Conservation (phyloP, 2,888 invertebrate genomes). For the Nephrotoma flavescens region DNA sequence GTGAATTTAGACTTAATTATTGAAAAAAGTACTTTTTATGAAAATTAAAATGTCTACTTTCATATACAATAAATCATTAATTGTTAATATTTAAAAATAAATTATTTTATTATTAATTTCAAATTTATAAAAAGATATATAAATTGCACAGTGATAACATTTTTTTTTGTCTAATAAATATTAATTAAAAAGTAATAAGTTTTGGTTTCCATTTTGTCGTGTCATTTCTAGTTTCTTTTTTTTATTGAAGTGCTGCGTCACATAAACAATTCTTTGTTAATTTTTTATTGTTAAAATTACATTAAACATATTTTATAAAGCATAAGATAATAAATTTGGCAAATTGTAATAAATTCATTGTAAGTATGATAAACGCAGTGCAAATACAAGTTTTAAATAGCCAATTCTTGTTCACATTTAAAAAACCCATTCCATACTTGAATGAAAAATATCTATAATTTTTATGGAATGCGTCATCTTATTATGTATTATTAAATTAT, state of each 20-base stretch:
- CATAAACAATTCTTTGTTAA: neutral
- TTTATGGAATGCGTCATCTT: conserved; percentile 2
- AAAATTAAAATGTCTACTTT: conserved; percentile 1
- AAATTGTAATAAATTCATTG: neutral
- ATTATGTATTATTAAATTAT: conserved; percentile 3
- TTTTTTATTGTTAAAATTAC: neutral
- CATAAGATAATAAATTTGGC: neutral
- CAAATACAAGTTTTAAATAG: neutral
- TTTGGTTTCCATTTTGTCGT: neutral
- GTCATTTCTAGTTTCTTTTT: neutral
- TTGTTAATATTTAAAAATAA: neutral
- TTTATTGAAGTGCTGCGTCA: conserved; percentile 3
- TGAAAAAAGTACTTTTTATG: neutral
- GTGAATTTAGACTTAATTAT: conserved; percentile 1
- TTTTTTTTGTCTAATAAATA: neutral
- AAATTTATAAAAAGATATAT: neutral
- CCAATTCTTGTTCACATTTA: neutral
- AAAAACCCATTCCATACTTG: neutral
- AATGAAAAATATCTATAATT: neutral
- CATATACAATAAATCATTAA: neutral
- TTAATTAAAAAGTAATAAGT: neutral
- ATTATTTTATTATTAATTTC: neutral
- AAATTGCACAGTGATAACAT: neutral
- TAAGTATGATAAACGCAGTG: neutral
- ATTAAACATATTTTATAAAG: neutral